These are phyloP conservation scores for Bufo bufo DNA, from an alignment of 2,113 vertebrate genomes.

Conservation along the genomic window DNA sequence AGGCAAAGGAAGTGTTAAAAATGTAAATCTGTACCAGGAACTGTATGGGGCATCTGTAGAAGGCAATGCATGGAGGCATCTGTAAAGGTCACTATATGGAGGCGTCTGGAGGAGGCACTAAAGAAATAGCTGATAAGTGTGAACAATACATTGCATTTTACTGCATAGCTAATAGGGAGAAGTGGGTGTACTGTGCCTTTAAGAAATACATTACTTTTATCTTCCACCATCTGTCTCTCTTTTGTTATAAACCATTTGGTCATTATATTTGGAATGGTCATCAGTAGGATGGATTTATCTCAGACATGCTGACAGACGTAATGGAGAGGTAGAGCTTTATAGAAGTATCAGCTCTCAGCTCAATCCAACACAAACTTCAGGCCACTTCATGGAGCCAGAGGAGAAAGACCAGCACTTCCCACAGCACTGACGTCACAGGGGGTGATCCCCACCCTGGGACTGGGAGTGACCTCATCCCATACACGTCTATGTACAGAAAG, in stretches of 20 bases:
- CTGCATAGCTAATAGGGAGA: neutral
- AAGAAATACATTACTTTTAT: neutral
- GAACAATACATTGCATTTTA: neutral
- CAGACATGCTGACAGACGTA: slow-evolving; percentile 62
- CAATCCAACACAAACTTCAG: slow-evolving; percentile 57
- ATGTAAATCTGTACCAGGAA: neutral
- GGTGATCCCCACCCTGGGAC: neutral
- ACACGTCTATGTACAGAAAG: neutral
- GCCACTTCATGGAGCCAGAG: slow-evolving; percentile 50
- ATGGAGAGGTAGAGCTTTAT: slow-evolving; percentile 55
- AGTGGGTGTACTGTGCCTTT: neutral
- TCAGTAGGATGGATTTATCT: slow-evolving; percentile 56
- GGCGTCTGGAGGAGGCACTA: neutral
- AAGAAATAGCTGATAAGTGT: neutral
- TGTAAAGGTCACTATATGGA: neutral
- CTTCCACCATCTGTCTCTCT: neutral
- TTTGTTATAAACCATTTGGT: slow-evolving; percentile 50
- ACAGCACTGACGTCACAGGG: neutral
- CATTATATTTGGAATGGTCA: slow-evolving; percentile 41
- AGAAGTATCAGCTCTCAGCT: slow-evolving; percentile 56
- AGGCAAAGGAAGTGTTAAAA: neutral
- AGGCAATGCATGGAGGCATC: neutral
- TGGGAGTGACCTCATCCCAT: neutral
- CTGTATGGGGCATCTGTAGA: neutral
- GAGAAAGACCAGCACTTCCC: slow-evolving; percentile 2